Base-by-base conservation (phyloP, 2,888 invertebrate species). In the Lucinisca nassula region DNA sequence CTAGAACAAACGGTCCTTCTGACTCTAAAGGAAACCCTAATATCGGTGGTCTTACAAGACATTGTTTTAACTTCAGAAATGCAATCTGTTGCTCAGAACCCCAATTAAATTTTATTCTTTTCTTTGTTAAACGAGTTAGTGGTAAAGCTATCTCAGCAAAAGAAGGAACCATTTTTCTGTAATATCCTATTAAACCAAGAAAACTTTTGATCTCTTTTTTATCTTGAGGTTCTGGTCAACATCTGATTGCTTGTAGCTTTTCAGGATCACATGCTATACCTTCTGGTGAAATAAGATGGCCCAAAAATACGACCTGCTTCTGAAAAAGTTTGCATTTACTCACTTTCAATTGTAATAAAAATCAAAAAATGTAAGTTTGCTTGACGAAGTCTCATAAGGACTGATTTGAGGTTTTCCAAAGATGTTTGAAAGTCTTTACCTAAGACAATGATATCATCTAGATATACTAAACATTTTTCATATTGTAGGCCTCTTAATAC, bases 391-490 rank as follows among this genome's bases (percentile, higher is more conserved):
- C 76, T n/a, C 0, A 21, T 0, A 27, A 83, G 35, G 0, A 83
- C 83, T 14, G 51, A 30, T 58, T 21, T 27, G 17, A 78, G n/a
- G 40, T 55, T 78, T 30, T 72, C 40, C 4, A 72, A 30, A 1
- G 58, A 1, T 10, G 61, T 27, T 55, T 78, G 24, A 74, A 80
- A 80, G 8, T 51, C 40, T 49, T 61, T 49, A n/a, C 82, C 67
- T 17, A 82, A n/a, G n/a, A 83, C 55, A 30, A 58, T 61, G n/a
- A 83, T 51, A 55, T 83, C 83, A 35, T 78, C 83, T n/a, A 82
- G 27, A 24, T 78, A 83, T 0, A 77, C 72, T 24, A 78, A n/a
- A 21, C 70, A 67, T 40, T 51, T 77, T n/a, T 77, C 73, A 51
- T 30, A 83, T 17, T 55, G 38, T 17, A 82, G 12, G 0, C 76